phyloP scores from a whole-genome alignment of 2,797 vertebrate genomes.

The Sebastes minor region DNA sequence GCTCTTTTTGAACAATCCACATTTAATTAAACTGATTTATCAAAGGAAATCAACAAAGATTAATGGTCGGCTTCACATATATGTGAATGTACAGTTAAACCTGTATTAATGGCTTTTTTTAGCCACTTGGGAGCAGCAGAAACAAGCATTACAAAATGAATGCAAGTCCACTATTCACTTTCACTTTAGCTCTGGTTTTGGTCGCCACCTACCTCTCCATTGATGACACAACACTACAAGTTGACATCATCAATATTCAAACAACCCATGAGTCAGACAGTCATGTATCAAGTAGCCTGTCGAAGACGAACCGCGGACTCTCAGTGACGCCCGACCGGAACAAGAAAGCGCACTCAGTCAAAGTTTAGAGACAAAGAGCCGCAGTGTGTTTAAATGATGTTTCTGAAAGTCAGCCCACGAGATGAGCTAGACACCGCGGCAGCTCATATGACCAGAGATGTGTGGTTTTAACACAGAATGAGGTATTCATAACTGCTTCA shows the following conservation, averaged over 20 bases:
- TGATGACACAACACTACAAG: background rate
- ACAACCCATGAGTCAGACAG: background rate
- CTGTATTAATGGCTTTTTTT: background rate
- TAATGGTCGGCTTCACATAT: background rate
- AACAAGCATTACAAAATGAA: background rate
- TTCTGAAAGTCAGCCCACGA: slow-evolving; percentile 30
- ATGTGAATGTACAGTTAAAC: too few relatives aligned
- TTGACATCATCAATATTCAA: background rate
- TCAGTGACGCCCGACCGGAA: background rate
- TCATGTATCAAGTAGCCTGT: background rate
- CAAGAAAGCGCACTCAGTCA: background rate
- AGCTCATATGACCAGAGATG: slow-evolving; percentile 63
- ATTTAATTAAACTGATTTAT: background rate
- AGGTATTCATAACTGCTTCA: slow-evolving; percentile 48
- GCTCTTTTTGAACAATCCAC: background rate
- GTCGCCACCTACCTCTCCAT: background rate
- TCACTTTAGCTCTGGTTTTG: background rate
- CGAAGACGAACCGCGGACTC: background rate
- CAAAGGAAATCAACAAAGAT: background rate
- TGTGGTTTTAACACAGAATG: slow-evolving; percentile 42
- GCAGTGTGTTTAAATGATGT: slow-evolving; percentile 35
- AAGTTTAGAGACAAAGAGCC: slow-evolving; percentile 43
- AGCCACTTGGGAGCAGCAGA: background rate
- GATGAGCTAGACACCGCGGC: slow-evolving; percentile 29
- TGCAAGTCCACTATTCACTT: too few relatives aligned